Conservation (phyloP, 2,113 vertebrate species). For the Syngnathoides biaculeatus region DNA sequence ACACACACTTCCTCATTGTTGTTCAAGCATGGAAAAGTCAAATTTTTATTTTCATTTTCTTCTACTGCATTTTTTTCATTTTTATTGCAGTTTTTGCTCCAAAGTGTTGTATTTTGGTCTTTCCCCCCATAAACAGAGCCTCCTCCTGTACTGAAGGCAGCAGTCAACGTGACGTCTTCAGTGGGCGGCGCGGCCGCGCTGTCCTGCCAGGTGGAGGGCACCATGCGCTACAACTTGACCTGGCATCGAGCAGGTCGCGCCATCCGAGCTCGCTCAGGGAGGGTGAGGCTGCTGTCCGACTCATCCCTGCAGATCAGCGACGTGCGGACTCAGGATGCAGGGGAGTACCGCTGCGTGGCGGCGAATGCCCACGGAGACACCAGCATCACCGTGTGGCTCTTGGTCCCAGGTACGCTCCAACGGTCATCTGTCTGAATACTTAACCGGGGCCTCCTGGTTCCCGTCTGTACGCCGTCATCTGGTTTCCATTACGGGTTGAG, state of each 20-base stretch:
- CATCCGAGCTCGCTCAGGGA: constrained; percentile 27
- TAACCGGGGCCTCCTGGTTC: constrained; percentile 36
- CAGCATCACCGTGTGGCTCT: constrained; percentile 77
- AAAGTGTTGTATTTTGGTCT: constrained; percentile 29
- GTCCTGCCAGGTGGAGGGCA: constrained; percentile 76
- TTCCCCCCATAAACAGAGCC: constrained; percentile 72
- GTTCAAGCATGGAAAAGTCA: not conserved
- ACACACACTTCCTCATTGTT: not conserved
- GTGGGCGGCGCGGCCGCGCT: constrained; percentile 74
- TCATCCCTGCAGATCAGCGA: constrained; percentile 74
- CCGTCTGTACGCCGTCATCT: constrained; percentile 52
- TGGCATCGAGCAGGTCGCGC: constrained; percentile 76
- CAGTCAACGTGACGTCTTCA: constrained; percentile 76
- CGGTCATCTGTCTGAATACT: constrained; percentile 56
- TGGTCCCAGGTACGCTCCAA: constrained; percentile 76
- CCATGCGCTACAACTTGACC: constrained; percentile 81
- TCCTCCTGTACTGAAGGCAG: constrained; percentile 70
- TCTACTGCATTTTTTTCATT: not conserved
- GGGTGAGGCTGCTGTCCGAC: constrained; percentile 71
- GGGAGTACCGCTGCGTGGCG: constrained; percentile 80
- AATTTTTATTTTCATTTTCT: constrained; percentile 26
- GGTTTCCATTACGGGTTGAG: constrained; percentile 60
- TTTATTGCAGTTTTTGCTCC: constrained; percentile 24
- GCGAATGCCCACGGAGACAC: constrained; percentile 68
- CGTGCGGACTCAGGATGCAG: constrained; percentile 66